These are phyloP conservation scores for Chondrilla cf. caribensis DNA, from an alignment of 37 sponge, comb jelly and placozoan genomes.

Conservation along the genomic window DNA sequence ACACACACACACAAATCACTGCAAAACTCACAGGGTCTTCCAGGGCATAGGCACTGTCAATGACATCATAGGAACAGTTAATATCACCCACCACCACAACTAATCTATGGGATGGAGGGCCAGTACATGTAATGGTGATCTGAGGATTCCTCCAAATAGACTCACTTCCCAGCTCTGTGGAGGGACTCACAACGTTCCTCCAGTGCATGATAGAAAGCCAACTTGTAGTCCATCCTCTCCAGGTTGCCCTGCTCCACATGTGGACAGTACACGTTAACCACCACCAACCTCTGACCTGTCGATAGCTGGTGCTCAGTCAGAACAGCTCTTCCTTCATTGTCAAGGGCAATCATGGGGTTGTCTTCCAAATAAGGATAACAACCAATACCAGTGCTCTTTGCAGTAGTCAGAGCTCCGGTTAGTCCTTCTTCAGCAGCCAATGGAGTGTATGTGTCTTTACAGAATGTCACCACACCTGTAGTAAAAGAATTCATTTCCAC, in stretches of 20 bases:
- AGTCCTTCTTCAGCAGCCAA: constrained; percentile 81
- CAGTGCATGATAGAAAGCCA: constrained; percentile 56
- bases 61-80: constrained; percentile 49
- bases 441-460: constrained; percentile 48
- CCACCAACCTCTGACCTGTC: constrained; percentile 45
- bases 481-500: not conserved
- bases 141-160: not conserved
- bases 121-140: not conserved
- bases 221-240: constrained; percentile 66
- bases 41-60: constrained; percentile 62
- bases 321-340: constrained; percentile 73
- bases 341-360: constrained; percentile 7
- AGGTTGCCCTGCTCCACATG: constrained; percentile 44
- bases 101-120: constrained; percentile 21
- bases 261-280: constrained; percentile 88
- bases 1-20: no score
- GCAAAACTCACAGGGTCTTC: constrained; percentile 58
- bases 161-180: constrained; percentile 67
- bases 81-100: constrained; percentile 72
- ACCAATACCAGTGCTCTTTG: constrained; percentile 23
- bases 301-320: constrained; percentile 56
- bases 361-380: constrained; percentile 35
- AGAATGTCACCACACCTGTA: constrained; percentile 84
- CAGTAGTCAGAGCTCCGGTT: constrained; percentile 17
- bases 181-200: constrained; percentile 49